Evolutionary conservation across 2,888 invertebrate species (phyloP), one percentile per base, ranked within the genome.

Genomic region (Drosophila engyochracea): DNA sequence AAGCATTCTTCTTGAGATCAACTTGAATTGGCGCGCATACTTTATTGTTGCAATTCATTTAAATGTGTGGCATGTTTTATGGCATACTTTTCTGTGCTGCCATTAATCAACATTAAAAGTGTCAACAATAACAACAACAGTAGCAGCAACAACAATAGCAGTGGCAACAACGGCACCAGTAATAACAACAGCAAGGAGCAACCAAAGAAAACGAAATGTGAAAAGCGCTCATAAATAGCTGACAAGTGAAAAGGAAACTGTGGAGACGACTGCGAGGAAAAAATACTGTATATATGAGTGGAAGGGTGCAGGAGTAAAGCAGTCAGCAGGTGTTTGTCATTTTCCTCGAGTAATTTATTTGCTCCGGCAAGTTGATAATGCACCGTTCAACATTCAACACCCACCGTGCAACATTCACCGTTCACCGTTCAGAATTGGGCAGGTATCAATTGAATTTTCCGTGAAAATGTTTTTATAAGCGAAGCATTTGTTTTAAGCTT

Each of bases 21-120:
- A 51, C 51, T 66, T 49, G 55, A 66, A 63, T 69, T 66, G 69
- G 74, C 69, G 28, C 37, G 57, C 51, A 31, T 58, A 54, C 39
- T 65, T 61, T 63, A 37, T 49, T 62, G 79, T 81, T 85, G 85
- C 83, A 85, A 85, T 84, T 88, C 85, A 88, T 88, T 84, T 84
- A 79, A 83, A 83, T 85, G 88, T 76, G 88, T 74, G 81, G 79
- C 85, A 74, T 79, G 85, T 69, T 85, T 85, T 82, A 84, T 84
- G 74, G 79, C 88, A 81, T 70, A 59, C 82, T 82, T 76, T 83
- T 54, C 72, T 53, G 55, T 35, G 72, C 71, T 67, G 64, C 85
- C 88, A 84, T 84, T 84, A 84, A 84, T 84, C 84, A 84, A 88
- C 84, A 88, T 84, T 84, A 88, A 84, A 85, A 74, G 85, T 88